Evolutionary conservation across 1,140 invertebrate species (phyloP).

Genomic region (Oryzaephilus surinamensis): DNA sequence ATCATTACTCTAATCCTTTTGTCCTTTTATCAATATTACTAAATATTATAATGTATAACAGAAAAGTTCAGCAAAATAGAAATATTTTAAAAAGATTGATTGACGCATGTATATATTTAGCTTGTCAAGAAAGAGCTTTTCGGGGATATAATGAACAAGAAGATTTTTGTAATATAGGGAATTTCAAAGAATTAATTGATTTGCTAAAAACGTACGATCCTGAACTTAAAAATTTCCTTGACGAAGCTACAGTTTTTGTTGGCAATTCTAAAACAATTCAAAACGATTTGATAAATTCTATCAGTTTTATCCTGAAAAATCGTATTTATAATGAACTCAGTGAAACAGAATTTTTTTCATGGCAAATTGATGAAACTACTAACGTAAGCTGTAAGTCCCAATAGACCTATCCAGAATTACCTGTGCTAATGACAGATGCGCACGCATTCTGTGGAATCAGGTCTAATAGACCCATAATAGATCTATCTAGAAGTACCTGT

Average conservation of each 20-base stretch:
- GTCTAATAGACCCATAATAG: no score
- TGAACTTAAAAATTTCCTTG: constrained; percentile 1
- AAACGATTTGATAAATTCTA: constrained; percentile 34
- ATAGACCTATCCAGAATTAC: no score
- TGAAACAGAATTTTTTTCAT: constrained; percentile 18
- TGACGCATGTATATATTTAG: constrained; percentile 1
- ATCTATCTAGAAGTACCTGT: no score
- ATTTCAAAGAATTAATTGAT: constrained; percentile 5
- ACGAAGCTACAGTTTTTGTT: constrained; percentile 16
- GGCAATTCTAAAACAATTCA: constrained; percentile 20
- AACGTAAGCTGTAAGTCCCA: constrained; percentile 8
- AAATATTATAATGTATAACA: constrained; percentile 1
- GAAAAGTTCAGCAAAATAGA: constrained; percentile 1
- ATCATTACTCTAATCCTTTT: no score
- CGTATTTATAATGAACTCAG: constrained; percentile 12
- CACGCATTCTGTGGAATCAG: no score
- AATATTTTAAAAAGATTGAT: constrained; percentile 2
- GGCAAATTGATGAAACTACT: constrained; percentile 12
- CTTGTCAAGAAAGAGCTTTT: neutral
- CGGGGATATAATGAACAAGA: constrained; percentile 2
- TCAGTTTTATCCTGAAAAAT: constrained; percentile 12
- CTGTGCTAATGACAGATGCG: no score
- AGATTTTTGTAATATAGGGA: constrained; percentile 1
- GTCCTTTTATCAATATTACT: no score
- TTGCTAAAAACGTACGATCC: neutral